Percentiles rank a stretch among this genome's conserved stretches.
Conservation (phyloP, 2,888 invertebrate genomes). For the Coremacera marginata region DNA sequence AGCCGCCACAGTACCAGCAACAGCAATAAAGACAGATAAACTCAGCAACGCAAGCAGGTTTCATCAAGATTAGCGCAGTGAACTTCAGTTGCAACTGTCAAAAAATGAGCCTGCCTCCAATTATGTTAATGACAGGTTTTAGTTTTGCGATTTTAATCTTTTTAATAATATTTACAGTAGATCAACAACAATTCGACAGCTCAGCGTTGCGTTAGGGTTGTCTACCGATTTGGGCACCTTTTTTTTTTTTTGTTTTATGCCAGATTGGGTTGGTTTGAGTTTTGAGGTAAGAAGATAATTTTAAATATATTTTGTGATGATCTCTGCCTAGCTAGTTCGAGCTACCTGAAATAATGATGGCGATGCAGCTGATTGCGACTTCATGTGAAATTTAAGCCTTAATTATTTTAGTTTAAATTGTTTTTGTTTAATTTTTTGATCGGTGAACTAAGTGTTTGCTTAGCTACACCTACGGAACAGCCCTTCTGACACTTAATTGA, state of each 20-base stretch:
- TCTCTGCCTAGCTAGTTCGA: background rate
- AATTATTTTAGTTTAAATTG: constrained; percentile 20
- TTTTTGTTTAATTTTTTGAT: background rate
- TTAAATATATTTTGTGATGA: too few species aligned
- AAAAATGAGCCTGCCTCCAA: constrained; percentile 20
- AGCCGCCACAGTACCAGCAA: background rate
- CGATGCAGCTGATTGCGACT: background rate
- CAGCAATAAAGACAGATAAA: constrained; percentile 27
- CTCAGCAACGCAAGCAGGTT: background rate
- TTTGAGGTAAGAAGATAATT: too few species aligned
- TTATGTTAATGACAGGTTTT: constrained; percentile 56
- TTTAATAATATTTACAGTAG: constrained; percentile 64
- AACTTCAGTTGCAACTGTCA: constrained; percentile 17
- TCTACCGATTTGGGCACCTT: background rate
- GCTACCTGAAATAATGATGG: constrained; percentile 59
- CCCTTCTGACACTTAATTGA: constrained; percentile 1
- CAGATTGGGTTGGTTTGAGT: too few species aligned
- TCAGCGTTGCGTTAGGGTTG: background rate
- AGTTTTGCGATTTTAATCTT: constrained; percentile 56
- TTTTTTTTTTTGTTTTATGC: background rate
- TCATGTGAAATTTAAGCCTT: constrained; percentile 30
- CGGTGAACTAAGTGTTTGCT: constrained; percentile 9
- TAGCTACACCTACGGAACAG: constrained; percentile 15
- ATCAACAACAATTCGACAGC: constrained; percentile 52
- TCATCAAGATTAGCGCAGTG: constrained; percentile 35